Base-by-base conservation (phyloP, 2,113 vertebrate species). In the Lagenorhynchus albirostris region DNA sequence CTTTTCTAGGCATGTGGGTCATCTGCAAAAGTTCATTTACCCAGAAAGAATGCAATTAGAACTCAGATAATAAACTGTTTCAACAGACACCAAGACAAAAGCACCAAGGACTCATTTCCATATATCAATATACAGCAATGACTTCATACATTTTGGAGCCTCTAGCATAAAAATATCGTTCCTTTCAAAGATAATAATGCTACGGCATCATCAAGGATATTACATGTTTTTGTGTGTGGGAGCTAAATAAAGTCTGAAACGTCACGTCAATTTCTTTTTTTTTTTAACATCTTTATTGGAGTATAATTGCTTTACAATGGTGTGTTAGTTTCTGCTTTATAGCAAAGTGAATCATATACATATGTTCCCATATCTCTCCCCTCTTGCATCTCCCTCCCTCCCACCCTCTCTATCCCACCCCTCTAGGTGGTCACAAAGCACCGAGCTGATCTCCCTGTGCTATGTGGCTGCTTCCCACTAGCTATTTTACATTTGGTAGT, bases 1-100 rank as follows among this genome's bases (percentile, higher is more conserved):
- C 70, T 58, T 91, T 92, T 83, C 92, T 96, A 87, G 83, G 76
- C 77, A 71, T 94, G 74, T 95, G 98, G 83, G 62, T 97, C 85
- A 96, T 96, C 95, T 70, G 76, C 63, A 62, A 70, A 96, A 91
- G 85, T 94, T 38, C 89, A 96, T 97, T 98, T 89, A 96, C n/a
- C 68, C 47, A 31, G 95, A 94, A 97, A 97, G 55, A 98, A 97
- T 91, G 33, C 36, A 93, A 91, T 93, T 94, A 96, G 63, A 71
- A 83, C 95, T 96, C 88, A 86, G 36, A 70, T 82, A 96, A 70
- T 95, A 89, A 96, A 97, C 81, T 96, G 91, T 55, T 70, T 98
- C 73, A 97, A 82, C 93, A 96, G 70, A 92, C 36, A 53, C 23
- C 55, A 95, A 91, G 85, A 89, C 80, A 95, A 97, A 96, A 21